Conservation (phyloP, 2,113 vertebrate species). For the Callipepla californica region DNA sequence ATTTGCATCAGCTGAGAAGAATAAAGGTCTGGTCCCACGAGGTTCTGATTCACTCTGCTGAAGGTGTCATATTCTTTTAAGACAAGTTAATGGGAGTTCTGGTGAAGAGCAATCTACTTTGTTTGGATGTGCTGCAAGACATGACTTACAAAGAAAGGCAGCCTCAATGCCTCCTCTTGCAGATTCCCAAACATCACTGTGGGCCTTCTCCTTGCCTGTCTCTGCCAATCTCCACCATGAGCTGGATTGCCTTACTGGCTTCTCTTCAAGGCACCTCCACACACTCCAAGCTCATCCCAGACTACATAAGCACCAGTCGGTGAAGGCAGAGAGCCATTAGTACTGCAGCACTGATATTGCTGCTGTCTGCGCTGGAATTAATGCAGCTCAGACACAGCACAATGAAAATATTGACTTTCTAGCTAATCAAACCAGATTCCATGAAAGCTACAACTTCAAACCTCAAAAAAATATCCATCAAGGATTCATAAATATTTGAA, state of each 20-base stretch:
- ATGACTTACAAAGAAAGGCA: constrained; percentile 11
- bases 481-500: constrained; percentile 80
- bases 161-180: not conserved
- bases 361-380: constrained; percentile 14
- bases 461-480: constrained; percentile 70
- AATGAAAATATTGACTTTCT: constrained; percentile 77
- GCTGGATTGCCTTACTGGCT: not conserved
- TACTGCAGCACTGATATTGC: constrained; percentile 8
- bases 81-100: not conserved
- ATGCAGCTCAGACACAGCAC: not conserved
- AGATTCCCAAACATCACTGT: not conserved
- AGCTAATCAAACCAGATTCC: constrained; percentile 76
- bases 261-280: constrained; percentile 15
- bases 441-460: constrained; percentile 74
- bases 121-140: not conserved
- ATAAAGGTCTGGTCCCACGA: constrained; percentile 22
- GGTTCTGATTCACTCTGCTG: constrained; percentile 6
- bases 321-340: constrained; percentile 2
- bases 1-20: constrained; percentile 21
- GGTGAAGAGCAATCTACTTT: constrained; percentile 1
- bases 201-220: not conserved
- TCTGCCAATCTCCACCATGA: constrained; percentile 17
- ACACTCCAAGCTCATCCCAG: not conserved
- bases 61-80: constrained; percentile 11
- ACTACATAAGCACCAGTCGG: not conserved